Evolutionary conservation across 1,140 invertebrate species (phyloP).

Genomic region (Diorhabda sublineata): DNA sequence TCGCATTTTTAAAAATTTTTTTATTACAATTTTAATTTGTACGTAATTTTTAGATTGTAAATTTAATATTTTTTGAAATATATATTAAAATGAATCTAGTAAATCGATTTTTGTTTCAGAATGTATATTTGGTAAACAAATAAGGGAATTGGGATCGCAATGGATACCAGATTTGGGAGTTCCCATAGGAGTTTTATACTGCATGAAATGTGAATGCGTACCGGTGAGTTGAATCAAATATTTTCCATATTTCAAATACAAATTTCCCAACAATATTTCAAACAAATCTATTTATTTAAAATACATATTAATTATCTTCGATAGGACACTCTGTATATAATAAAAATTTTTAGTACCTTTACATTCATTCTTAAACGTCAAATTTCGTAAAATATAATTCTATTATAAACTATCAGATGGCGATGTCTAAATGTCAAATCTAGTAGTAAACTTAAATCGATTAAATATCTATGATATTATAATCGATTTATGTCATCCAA

Average conservation of each 20-base stretch:
- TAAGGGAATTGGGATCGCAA: conserved; percentile 77
- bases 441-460: too few species aligned
- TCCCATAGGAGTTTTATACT: conserved; percentile 88
- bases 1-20: neutral
- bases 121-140: conserved; percentile 82
- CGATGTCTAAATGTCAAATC: too few species aligned
- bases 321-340: too few species aligned
- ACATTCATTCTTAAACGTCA: too few species aligned
- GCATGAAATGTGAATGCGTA: conserved; percentile 88
- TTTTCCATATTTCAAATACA: neutral
- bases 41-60: neutral
- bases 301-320: too few species aligned
- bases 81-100: conserved; percentile 23
- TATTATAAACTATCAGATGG: too few species aligned
- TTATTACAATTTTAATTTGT: neutral
- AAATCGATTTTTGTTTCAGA: conserved; percentile 62
- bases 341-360: too few species aligned
- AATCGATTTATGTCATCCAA: too few species aligned
- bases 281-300: neutral
- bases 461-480: too few species aligned
- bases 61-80: neutral
- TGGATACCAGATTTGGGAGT: conserved; percentile 88
- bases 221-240: conserved; percentile 64
- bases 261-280: neutral
- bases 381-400: too few species aligned